A percentile compares a stretch with the other conserved stretches of the same genome.
These are phyloP conservation scores for Aurelia sp. DNA, from an alignment of 30 jellyfish, hydroid and myxozoan species.

Conservation along the genomic window DNA sequence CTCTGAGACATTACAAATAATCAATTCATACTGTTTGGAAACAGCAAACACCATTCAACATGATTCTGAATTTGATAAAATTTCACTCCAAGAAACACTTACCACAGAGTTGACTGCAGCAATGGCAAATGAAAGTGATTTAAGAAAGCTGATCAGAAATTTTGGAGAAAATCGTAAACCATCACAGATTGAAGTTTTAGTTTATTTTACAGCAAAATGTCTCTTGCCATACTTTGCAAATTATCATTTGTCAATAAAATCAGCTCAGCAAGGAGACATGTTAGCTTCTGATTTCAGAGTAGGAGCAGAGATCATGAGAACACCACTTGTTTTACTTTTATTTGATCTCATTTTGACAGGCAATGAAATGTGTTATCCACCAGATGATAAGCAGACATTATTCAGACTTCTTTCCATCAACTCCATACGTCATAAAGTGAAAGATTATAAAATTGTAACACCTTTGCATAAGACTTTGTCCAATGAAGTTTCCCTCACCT, in stretches of 20 bases:
- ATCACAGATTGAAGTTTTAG: background rate
- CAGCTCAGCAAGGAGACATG: background rate
- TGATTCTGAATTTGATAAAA: too few relatives aligned
- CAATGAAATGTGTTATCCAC: background rate
- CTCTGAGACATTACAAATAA: background rate
- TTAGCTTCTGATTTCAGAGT: conserved; percentile 5
- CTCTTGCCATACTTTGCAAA: background rate
- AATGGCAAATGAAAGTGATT: too few relatives aligned
- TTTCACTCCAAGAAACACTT: too few relatives aligned
- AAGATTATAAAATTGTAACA: background rate
- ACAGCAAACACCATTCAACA: too few relatives aligned
- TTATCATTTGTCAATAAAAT: background rate
- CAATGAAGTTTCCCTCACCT: too few relatives aligned
- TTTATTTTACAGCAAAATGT: conserved; percentile 22
- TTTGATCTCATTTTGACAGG: conserved; percentile 30
- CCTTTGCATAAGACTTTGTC: conserved; percentile 8
- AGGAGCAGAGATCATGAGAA: conserved; percentile 17
- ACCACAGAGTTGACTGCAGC: too few relatives aligned
- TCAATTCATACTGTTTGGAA: too few relatives aligned
- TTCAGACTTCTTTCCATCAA: conserved; percentile 12
- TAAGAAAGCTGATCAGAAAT: background rate
- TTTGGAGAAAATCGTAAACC: conserved; percentile 22
- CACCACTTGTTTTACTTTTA: background rate
- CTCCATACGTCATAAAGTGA: conserved; percentile 9
- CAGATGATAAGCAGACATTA: background rate